Base-by-base conservation (phyloP, 2,113 vertebrate species). In the Elachura formosa region DNA sequence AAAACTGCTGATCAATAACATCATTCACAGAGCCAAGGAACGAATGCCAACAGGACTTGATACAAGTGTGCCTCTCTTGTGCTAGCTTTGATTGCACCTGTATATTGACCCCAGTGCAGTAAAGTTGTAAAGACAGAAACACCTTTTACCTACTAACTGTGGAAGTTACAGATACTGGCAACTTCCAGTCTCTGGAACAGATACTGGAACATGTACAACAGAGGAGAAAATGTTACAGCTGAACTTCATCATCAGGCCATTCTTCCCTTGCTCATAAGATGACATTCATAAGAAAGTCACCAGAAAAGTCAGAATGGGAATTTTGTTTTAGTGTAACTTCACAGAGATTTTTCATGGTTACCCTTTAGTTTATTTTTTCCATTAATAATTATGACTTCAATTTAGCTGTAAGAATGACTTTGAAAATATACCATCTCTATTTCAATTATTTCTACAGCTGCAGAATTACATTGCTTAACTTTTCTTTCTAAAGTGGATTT, bases 391-490 rank as follows among this genome's bases (percentile, higher is more conserved):
- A 67, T 80, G 59, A 74, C 63, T 88, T 59, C 68, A 88, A 68
- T 75, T 85, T 75, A 93, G 75, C 56, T 90, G 31, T n/a, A 88
- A 75, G 55, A 72, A 91, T 11, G 38, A 41, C 84, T 81, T 94
- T 95, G 75, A 94, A 96, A 91, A 90, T 62, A 94, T 25, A 82
- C 64, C 33, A 83, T 67, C 67, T 73, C 69, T 17, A 45, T 49
- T 95, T 91, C 75, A 80, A 77, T 97, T 96, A 74, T 94, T 96
- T 91, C 87, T 76, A 88, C 93, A 96, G 96, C 94, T 96, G 94
- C 78, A 90, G 82, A 94, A 83, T 96, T 91, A 93, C 33, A 78
- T 54, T 91, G 87, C 94, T 95, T 90, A 90, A 74, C 81, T 94
- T 91, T 72, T 56, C 61, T 68, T 94, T 75, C 81, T 91, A 94